Evolutionary conservation across 2,113 vertebrate species (phyloP).

Genomic region (Pseudopipra pipra): DNA sequence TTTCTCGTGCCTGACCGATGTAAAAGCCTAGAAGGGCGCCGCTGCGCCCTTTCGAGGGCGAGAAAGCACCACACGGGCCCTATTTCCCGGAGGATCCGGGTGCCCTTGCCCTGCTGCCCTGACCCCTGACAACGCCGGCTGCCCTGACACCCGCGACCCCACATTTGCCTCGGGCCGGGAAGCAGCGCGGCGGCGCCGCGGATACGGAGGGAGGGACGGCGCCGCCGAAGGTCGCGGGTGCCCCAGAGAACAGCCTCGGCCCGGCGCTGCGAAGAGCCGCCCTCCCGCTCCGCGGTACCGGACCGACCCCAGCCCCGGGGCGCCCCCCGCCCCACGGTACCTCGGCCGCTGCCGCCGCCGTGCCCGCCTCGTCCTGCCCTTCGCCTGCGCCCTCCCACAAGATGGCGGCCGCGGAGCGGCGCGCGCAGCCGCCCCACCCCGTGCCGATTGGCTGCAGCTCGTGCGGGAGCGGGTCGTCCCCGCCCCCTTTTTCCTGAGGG

Average conservation of each 20-base stretch:
- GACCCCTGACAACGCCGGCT: not conserved
- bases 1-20: fast-evolving
- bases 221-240: not conserved
- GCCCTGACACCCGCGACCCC: not conserved
- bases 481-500: fast-evolving
- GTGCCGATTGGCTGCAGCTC: not conserved
- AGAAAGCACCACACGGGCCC: fast-evolving
- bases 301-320: not conserved
- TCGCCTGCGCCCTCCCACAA: constrained; percentile 24
- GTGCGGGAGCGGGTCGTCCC: fast-evolving
- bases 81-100: fast-evolving
- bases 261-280: fast-evolving
- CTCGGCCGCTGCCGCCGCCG: not conserved
- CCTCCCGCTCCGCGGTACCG: too few relatives aligned
- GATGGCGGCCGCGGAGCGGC: not conserved
- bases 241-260: fast-evolving
- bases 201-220: not conserved
- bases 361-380: not conserved
- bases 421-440: not conserved
- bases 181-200: fast-evolving
- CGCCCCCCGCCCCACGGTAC: fast-evolving
- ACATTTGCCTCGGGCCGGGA: not conserved
- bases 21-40: not conserved
- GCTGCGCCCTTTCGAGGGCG: fast-evolving
- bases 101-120: not conserved